A percentile compares a stretch with the other conserved stretches of the same genome.
Evolutionary conservation across 2,113 vertebrate species (phyloP).

Genomic region (Martes martes): DNA sequence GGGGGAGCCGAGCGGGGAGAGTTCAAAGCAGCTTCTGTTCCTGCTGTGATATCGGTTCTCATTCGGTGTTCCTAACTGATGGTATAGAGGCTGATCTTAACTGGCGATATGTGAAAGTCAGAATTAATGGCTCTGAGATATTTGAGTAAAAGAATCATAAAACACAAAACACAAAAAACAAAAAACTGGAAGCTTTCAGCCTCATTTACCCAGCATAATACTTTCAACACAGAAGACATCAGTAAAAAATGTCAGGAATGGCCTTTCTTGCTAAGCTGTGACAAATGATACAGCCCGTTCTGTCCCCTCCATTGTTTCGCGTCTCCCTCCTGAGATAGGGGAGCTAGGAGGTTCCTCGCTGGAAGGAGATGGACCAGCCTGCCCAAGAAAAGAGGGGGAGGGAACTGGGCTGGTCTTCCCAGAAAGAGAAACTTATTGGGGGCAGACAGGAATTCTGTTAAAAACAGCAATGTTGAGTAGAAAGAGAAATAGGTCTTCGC

Average conservation of each 20-base stretch:
- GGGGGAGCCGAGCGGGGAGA: accelerated
- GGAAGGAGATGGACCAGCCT: not conserved
- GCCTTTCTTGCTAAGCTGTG: not conserved
- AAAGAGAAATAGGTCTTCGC: not conserved
- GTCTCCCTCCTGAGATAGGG: not conserved
- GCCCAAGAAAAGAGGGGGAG: not conserved
- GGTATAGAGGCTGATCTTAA: not conserved
- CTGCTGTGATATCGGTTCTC: not conserved
- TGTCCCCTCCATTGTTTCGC: not conserved
- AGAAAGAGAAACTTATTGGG: not conserved
- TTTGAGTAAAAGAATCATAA: not conserved
- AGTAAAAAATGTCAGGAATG: slow-evolving; percentile 14
- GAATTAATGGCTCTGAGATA: not conserved
- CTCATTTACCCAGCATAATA: not conserved
- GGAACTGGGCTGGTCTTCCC: not conserved
- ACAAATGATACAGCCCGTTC: slow-evolving; percentile 27
- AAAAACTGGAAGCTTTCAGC: not conserved
- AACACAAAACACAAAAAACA: no score
- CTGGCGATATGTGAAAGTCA: not conserved
- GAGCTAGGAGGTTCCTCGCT: not conserved
- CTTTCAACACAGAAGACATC: not conserved
- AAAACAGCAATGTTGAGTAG: not conserved
- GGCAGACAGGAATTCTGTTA: not conserved
- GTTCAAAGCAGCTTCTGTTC: not conserved
- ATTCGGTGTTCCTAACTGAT: not conserved